phyloP scores from a whole-genome alignment of 2,888 invertebrate genomes.

The Andrena praecox region DNA sequence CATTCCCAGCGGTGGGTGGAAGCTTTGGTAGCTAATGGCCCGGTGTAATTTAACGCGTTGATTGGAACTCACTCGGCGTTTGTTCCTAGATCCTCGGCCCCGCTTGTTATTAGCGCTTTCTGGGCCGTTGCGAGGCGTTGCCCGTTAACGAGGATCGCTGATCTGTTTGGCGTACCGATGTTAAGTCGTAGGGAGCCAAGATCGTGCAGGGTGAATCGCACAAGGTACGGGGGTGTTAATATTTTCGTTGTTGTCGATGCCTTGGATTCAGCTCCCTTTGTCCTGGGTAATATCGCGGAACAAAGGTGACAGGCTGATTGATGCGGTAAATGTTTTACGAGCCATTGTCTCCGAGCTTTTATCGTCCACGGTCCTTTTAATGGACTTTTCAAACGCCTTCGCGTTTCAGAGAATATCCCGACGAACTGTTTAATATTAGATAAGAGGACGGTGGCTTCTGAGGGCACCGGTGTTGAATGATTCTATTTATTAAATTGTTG shows the following conservation, averaged over 20 bases:
- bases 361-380: no score
- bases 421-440: no score
- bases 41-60: conserved; percentile 65
- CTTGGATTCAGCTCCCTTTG: no score
- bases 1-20: conserved; percentile 61
- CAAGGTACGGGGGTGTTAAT: neutral
- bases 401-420: no score
- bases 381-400: no score
- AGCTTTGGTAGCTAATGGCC: conserved; percentile 66
- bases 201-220: neutral
- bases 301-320: no score
- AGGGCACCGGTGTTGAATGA: no score
- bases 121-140: neutral
- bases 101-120: conserved; percentile 25
- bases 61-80: conserved; percentile 57
- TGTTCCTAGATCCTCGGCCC: conserved; percentile 31
- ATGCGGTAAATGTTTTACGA: no score
- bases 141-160: conserved; percentile 40
- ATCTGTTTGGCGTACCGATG: neutral
- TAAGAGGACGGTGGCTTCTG: no score
- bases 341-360: no score
- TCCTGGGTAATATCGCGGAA: no score
- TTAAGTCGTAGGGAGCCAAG: neutral
- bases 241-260: neutral
- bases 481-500: no score